Conservation (phyloP, 2,888 invertebrate species). For the Volucella zonaria region DNA sequence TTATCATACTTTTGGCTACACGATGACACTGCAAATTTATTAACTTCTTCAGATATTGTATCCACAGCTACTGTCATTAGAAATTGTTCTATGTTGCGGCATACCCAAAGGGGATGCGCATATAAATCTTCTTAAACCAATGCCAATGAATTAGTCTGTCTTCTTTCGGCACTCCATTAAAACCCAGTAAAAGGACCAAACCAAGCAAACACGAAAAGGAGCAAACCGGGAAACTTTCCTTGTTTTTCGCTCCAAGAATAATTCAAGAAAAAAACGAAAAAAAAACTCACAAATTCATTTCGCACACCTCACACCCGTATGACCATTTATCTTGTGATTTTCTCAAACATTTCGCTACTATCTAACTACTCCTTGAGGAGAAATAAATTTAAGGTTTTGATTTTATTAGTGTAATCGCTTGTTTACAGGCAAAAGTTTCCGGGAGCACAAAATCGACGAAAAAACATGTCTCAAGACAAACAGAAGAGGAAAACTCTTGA, state of each 20-base stretch:
- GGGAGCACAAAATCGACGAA: conserved; percentile 32
- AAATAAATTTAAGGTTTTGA: conserved; percentile 71
- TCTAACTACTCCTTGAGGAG: conserved; percentile 63
- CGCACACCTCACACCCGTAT: conserved; percentile 43
- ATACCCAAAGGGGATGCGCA: conserved; percentile 3
- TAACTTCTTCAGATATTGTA: conserved; percentile 58
- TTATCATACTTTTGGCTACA: conserved; percentile 66
- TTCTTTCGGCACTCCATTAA: conserved; percentile 62
- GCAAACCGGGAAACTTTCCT: conserved; percentile 13
- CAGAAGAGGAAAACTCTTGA: conserved; percentile 36
- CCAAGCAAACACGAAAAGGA: background rate
- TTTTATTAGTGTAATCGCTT: conserved; percentile 72
- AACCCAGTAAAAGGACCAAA: background rate
- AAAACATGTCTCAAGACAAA: conserved; percentile 56
- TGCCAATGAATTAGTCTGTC: conserved; percentile 67
- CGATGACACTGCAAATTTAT: conserved; percentile 62
- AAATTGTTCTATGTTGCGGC: conserved; percentile 52
- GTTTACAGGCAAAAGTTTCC: conserved; percentile 69
- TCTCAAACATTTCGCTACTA: conserved; percentile 53
- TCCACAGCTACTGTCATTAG: conserved; percentile 51
- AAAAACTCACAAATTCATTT: conserved; percentile 20
- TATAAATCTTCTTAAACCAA: conserved; percentile 65
- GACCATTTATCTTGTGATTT: conserved; percentile 65
- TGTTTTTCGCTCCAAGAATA: background rate
- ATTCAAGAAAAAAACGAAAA: background rate